These are phyloP conservation scores for Myiozetetes cayanensis DNA, from an alignment of 2,113 vertebrate genomes.

Conservation along the genomic window DNA sequence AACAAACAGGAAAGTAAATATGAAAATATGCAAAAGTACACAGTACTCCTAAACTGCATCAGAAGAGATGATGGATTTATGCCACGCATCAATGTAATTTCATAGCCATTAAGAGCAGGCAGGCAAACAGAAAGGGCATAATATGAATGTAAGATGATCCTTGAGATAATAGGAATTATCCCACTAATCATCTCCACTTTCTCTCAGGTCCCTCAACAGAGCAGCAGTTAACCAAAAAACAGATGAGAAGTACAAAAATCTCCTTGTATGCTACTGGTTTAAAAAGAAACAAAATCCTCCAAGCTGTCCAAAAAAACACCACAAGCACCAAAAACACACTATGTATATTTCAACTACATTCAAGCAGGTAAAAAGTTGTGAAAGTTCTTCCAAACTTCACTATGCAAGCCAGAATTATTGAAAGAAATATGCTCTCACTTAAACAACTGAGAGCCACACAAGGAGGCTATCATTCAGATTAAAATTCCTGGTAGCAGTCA, in stretches of 20 bases:
- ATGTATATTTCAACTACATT: neutral
- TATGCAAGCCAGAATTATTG: neutral
- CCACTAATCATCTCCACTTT: neutral
- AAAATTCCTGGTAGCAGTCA: neutral
- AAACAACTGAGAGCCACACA: neutral
- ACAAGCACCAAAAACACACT: neutral
- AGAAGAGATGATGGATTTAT: neutral
- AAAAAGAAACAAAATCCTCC: neutral
- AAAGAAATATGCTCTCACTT: neutral
- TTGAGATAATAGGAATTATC: neutral
- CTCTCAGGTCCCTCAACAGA: neutral
- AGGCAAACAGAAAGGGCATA: neutral
- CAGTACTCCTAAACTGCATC: neutral
- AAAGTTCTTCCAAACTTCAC: neutral
- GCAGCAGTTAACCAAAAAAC: neutral
- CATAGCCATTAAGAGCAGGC: neutral
- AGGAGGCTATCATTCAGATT: neutral
- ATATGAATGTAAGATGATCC: neutral
- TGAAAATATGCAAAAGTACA: rapidly evolving
- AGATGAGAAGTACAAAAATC: neutral
- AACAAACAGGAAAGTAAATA: neutral
- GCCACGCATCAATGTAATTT: neutral
- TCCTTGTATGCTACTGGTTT: neutral
- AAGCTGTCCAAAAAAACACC: rapidly evolving
- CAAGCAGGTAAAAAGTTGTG: neutral